Evolutionary conservation across 2,797 vertebrate species (phyloP).

Genomic region (Sebastes iracundus): DNA sequence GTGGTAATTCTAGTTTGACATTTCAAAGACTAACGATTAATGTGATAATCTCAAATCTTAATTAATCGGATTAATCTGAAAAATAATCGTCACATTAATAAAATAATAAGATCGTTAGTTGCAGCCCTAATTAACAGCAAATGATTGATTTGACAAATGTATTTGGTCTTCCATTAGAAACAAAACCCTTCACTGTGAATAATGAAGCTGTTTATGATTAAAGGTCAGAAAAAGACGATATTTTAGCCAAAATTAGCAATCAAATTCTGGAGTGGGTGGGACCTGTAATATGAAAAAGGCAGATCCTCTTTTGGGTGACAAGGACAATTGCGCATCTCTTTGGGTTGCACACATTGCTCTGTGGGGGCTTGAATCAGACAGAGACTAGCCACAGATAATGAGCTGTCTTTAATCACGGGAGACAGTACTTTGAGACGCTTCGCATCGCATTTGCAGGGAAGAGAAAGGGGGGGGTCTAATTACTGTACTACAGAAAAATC

Average conservation of each 20-base stretch:
- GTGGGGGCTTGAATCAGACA: conserved; percentile 90
- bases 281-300: conserved; percentile 41
- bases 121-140: neutral
- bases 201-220: neutral
- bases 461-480: conserved; percentile 89
- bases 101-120: neutral
- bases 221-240: neutral
- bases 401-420: conserved; percentile 97
- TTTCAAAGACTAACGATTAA: neutral
- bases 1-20: neutral
- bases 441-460: conserved; percentile 93
- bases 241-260: conserved; percentile 10
- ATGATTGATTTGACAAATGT: neutral
- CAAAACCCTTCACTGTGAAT: neutral
- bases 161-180: neutral
- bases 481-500: conserved; percentile 88
- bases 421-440: conserved; percentile 94
- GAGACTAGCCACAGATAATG: conserved; percentile 95
- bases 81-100: neutral
- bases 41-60: neutral
- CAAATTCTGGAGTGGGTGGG: conserved; percentile 29
- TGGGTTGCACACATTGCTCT: conserved; percentile 59
- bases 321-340: conserved; percentile 49
- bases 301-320: conserved; percentile 54
- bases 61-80: neutral